phyloP scores from a whole-genome alignment of 2,888 invertebrate species.

The Eudasyphora cyanicolor region DNA sequence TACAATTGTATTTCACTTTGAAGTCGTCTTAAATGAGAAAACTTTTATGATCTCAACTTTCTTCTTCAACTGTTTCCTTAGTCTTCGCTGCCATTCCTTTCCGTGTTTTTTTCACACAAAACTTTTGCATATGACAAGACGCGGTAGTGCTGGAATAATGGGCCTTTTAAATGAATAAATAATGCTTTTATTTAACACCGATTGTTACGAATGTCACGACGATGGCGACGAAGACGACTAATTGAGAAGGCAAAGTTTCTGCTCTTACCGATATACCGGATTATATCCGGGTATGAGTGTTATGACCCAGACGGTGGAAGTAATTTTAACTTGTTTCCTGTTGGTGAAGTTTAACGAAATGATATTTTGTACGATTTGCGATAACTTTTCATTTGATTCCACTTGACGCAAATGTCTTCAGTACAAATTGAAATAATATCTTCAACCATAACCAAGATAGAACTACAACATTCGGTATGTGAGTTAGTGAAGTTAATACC shows the following conservation, averaged over 20 bases:
- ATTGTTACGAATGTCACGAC: background rate
- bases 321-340: too few relatives aligned
- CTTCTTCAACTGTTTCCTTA: slow-evolving; percentile 13
- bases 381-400: too few relatives aligned
- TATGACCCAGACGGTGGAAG: too few relatives aligned
- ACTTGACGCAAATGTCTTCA: too few relatives aligned
- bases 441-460: too few relatives aligned
- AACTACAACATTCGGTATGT: too few relatives aligned
- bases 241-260: slow-evolving; percentile 2
- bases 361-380: too few relatives aligned
- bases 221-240: background rate
- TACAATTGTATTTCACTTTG: slow-evolving; percentile 30
- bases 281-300: too few relatives aligned
- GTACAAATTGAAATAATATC: too few relatives aligned
- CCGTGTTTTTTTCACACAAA: background rate
- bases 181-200: slow-evolving; percentile 22
- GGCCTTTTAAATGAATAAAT: slow-evolving; percentile 20
- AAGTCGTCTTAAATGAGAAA: slow-evolving; percentile 39
- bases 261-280: background rate
- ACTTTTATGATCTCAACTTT: slow-evolving; percentile 44
- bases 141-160: background rate
- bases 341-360: too few relatives aligned
- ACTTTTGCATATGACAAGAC: background rate
- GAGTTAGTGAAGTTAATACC: too few relatives aligned
- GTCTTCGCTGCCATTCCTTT: background rate